These are phyloP conservation scores for Amphipyra berbera DNA, from an alignment of 2,888 invertebrate genomes.

Conservation along the genomic window DNA sequence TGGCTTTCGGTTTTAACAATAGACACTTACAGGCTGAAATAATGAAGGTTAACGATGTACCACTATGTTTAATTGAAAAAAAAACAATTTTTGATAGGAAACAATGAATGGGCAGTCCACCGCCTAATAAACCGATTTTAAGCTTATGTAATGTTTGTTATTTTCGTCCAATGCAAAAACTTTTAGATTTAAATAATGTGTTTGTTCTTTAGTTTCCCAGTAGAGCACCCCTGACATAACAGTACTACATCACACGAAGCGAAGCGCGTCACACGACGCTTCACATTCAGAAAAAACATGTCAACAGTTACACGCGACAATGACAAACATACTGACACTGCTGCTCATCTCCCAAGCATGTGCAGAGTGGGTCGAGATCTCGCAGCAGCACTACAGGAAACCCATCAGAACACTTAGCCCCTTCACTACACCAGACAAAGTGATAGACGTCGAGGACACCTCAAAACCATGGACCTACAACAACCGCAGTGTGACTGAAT, in stretches of 20 bases:
- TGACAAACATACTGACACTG: conserved; percentile 67
- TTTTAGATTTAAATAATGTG: no score
- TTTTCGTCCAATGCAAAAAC: no score
- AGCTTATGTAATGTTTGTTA: no score
- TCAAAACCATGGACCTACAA: conserved; percentile 43
- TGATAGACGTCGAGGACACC: conserved; percentile 34
- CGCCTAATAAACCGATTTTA: no score
- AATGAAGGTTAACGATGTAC: no score
- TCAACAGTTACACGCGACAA: conserved; percentile 43
- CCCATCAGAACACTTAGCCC: conserved; percentile 54
- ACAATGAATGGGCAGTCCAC: no score
- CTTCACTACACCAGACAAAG: conserved; percentile 34
- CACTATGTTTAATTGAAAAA: no score
- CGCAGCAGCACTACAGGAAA: conserved; percentile 78
- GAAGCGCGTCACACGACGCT: conserved; percentile 61
- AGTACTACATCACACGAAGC: conserved; percentile 51
- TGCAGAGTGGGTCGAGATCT: conserved; percentile 84
- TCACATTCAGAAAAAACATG: conserved; percentile 62
- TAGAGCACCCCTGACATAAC: conserved; percentile 71
- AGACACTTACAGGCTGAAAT: no score
- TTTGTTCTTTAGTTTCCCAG: conserved; percentile 9
- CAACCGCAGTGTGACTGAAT: conserved; percentile 69
- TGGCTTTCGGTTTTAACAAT: no score
- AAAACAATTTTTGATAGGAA: no score
- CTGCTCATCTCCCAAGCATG: conserved; percentile 62